Evolutionary conservation across 2,888 invertebrate genomes (phyloP).

Genomic region (Noctua fimbriata): DNA sequence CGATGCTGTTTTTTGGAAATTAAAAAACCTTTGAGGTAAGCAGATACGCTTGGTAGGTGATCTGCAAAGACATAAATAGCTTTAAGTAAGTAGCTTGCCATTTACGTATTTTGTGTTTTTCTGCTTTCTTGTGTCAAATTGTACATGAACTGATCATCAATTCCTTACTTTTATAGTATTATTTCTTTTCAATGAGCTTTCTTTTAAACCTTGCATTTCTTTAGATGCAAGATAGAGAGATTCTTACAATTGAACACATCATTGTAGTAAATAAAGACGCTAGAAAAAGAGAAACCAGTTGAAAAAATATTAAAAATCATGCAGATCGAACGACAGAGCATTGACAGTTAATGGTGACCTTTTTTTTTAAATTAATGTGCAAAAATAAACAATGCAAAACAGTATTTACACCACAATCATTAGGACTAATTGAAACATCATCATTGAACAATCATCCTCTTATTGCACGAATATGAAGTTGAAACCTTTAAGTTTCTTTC

Average conservation of each 20-base stretch:
- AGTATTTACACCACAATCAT: not conserved
- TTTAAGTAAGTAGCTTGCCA: conserved; percentile 5
- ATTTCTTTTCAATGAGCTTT: not conserved
- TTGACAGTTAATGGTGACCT: not conserved
- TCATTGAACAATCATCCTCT: too few species aligned
- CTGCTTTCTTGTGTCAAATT: conserved; percentile 7
- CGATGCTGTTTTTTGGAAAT: conserved; percentile 65
- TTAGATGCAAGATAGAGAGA: not conserved
- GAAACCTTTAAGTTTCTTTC: not conserved
- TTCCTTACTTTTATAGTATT: not conserved
- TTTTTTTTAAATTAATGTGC: not conserved
- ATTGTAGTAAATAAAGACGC: not conserved
- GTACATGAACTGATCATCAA: conserved; percentile 3
- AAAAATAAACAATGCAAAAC: not conserved
- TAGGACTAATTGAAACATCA: too few species aligned
- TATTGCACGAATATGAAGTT: not conserved
- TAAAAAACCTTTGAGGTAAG: conserved; percentile 58
- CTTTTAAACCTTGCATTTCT: not conserved
- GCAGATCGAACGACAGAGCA: not conserved
- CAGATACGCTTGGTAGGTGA: conserved; percentile 60
- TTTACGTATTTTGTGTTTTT: conserved; percentile 36
- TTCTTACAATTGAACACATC: not conserved
- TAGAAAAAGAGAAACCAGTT: not conserved
- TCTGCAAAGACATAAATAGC: conserved; percentile 51
- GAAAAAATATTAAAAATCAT: not conserved